Evolutionary conservation across 1,140 invertebrate species (phyloP), one percentile per base, ranked within the genome.

Genomic region (Dinoponera quadriceps): DNA sequence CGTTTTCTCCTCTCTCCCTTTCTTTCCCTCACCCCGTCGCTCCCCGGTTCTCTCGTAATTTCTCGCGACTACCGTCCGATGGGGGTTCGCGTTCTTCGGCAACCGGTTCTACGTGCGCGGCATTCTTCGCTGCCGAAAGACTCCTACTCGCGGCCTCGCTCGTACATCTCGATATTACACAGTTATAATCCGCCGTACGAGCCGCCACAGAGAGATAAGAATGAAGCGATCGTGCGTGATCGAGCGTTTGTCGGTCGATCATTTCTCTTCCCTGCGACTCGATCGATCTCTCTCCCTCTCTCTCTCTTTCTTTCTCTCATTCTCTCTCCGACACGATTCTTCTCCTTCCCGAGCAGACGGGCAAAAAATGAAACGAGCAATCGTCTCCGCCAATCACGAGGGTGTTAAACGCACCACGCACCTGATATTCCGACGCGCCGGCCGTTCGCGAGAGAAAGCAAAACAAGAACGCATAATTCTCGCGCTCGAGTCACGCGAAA

Each of bases 61-160:
- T 81, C 78, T 82, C 69, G 55, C 71, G 38, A 82, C 66, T 78
- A 78, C 75, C 63, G 49, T 78, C 51, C 63, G 29, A 65, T 51
- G 27, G 44, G 44, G 18, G 18, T 54, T 33, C 27, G 44, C 51
- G 73, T 83, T 65, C 73, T 66, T 60, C 62, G 54, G 25, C 22
- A 65, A 66, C 82, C 63, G 60, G 49, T 80, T 78, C 51, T 68
- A 78, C 29, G 74, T 65, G 29, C 44, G 25, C 27, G 29, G 20
- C 44, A 63, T 49, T 62, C 74, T 25, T 44, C 51, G 63, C 49
- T 69, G 49, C 49, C 33, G n/a, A 66, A 77, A 66, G 29, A 38
- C 55, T 68, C 33, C 16, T 22, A 44, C 13, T 20, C 22, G 16
- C 63, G 27, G 16, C n/a, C n/a, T 73, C 71, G 29, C 71, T 38